Base-by-base conservation (phyloP, 2,797 vertebrate species). In the Phataginus tetradactyla region DNA sequence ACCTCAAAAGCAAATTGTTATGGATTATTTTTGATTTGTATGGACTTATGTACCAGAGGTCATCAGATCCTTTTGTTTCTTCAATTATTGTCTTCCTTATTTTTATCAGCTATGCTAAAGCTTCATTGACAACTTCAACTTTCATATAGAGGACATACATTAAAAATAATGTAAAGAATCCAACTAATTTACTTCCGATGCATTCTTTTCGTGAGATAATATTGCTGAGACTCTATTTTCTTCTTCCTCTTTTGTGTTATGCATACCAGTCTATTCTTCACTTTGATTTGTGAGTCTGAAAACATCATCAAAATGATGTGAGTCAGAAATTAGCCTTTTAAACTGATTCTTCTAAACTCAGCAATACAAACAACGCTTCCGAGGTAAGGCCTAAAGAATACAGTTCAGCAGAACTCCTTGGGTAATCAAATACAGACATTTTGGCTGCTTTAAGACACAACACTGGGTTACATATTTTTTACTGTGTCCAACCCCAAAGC, bases 281-380 rank as follows among this genome's bases (percentile, higher is more conserved):
- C 79, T 92, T 93, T 94, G 90, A 96, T 96, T 98, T 98, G 92
- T 98, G 80, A 90, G 93, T 98, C 72, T 94, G 79, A 83, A 97
- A 97, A 95, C 83, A 97, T 96, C 96, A 97, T 95, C 94, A 97
- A 75, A 95, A 98, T 83, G 51, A 66, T 83, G 37, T 45, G 39
- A 87, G 29, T 81, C 91, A 93, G 32, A 96, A 96, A 49, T 92
- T 42, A 92, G n/a, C 6, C 42, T 91, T 77, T 72, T 53, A 21
- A 83, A 57, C 25, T 55, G 57, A 84, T 34, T 79, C 34, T 80
- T 97, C 88, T 4, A 69, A 95, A 81, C 79, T 78, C 3, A 93
- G 74, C 25, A 78, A 71, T 29, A 63, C 23, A 68, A 95, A 68
- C 21, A 95, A 68, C 20, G 49, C 13, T 37, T 17, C 18, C 45